Conservation (phyloP, 2,113 vertebrate genomes). For the Podiceps cristatus region DNA sequence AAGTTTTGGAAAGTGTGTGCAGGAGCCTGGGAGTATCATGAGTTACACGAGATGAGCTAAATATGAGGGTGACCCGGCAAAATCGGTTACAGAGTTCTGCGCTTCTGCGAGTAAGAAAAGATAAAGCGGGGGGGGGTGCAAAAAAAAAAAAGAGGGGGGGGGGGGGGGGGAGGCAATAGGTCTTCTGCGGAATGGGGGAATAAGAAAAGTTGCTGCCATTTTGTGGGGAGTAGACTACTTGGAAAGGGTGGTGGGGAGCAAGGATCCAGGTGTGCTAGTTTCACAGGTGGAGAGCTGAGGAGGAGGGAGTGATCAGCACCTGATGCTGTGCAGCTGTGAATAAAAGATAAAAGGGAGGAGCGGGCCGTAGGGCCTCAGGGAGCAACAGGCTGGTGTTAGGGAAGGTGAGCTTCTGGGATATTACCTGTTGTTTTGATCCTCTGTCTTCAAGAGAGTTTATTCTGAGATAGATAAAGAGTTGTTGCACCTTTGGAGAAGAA, state of each 20-base stretch:
- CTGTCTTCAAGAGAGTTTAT: accelerated
- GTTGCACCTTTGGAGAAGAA: not conserved
- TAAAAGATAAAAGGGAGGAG: not conserved
- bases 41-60: not conserved
- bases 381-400: accelerated
- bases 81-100: not conserved
- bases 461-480: accelerated
- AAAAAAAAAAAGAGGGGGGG: no score
- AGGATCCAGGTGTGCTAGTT: not conserved
- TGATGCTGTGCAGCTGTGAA: not conserved
- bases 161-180: accelerated
- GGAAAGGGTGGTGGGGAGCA: not conserved
- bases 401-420: accelerated
- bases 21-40: not conserved
- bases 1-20: not conserved
- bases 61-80: not conserved
- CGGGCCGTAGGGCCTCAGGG: accelerated
- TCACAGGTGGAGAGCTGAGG: not conserved
- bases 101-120: not conserved
- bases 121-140: accelerated
- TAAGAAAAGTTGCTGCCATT: not conserved
- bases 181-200: not conserved
- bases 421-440: accelerated
- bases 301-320: not conserved
- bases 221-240: not conserved